Conservation (phyloP, 2,113 vertebrate species). For the Octodon degus region DNA sequence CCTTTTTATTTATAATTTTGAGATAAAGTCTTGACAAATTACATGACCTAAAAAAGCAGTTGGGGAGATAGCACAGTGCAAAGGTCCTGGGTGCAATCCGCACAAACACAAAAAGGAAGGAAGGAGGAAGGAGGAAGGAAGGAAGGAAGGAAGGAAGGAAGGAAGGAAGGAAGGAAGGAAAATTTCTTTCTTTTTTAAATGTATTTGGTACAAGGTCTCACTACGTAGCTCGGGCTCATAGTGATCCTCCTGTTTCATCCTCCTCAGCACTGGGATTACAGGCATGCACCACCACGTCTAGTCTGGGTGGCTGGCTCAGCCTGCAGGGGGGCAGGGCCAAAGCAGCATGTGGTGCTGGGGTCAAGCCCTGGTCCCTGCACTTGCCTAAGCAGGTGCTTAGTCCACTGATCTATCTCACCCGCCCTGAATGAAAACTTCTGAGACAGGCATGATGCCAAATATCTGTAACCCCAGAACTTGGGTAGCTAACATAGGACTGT, state of each 20-base stretch:
- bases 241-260: no score
- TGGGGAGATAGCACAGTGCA: neutral
- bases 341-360: no score
- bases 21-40: neutral
- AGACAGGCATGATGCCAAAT: neutral
- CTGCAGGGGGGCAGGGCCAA: no score
- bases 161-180: neutral
- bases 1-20: neutral
- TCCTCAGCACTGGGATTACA: no score
- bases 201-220: no score
- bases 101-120: neutral
- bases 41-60: neutral
- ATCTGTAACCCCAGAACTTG: neutral
- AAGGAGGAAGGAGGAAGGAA: neutral
- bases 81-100: neutral
- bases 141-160: neutral
- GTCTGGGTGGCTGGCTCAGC: no score
- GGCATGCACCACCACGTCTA: no score
- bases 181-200: neutral
- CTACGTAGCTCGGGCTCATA: no score
- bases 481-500: neutral
- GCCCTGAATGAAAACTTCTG: neutral
- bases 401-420: no score
- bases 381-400: no score
- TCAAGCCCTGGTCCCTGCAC: no score